These are phyloP conservation scores for Sciurus vulgaris DNA, from an alignment of 2,797 vertebrate genomes.

Conservation along the genomic window DNA sequence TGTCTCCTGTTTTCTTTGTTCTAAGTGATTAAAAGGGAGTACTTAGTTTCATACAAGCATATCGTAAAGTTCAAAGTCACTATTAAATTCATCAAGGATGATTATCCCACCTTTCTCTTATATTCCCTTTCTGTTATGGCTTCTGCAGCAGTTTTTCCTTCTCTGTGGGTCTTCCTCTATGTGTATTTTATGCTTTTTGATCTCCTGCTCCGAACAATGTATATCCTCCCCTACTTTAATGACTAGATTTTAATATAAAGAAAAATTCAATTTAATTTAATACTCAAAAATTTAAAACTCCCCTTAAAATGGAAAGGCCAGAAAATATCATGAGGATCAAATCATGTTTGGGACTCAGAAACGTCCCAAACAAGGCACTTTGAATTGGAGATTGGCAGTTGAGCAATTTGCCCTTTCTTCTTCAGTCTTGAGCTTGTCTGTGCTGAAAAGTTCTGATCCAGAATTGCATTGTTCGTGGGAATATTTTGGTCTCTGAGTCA, in stretches of 20 bases:
- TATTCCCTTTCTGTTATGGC: not conserved
- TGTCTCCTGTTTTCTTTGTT: not conserved
- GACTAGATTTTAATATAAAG: conserved; percentile 31
- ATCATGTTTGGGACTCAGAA: not conserved
- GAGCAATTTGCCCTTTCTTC: not conserved
- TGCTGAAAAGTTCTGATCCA: not conserved
- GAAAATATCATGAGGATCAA: not conserved
- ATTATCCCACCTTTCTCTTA: not conserved
- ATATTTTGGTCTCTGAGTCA: not conserved
- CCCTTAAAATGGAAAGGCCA: not conserved
- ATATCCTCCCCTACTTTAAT: not conserved
- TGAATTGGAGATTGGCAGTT: not conserved
- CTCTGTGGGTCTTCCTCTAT: not conserved
- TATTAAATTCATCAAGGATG: not conserved
- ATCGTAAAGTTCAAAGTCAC: not conserved
- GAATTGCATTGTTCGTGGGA: not conserved
- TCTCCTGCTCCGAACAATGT: not conserved
- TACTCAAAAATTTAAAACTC: not conserved
- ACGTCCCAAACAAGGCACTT: not conserved
- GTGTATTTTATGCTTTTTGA: not conserved
- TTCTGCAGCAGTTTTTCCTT: not conserved
- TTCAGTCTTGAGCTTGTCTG: not conserved
- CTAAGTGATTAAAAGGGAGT: not conserved
- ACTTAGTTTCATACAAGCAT: not conserved
- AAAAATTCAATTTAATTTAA: not conserved